phyloP scores from a whole-genome alignment of 2,797 vertebrate species.

The Sebastes diaconus region DNA sequence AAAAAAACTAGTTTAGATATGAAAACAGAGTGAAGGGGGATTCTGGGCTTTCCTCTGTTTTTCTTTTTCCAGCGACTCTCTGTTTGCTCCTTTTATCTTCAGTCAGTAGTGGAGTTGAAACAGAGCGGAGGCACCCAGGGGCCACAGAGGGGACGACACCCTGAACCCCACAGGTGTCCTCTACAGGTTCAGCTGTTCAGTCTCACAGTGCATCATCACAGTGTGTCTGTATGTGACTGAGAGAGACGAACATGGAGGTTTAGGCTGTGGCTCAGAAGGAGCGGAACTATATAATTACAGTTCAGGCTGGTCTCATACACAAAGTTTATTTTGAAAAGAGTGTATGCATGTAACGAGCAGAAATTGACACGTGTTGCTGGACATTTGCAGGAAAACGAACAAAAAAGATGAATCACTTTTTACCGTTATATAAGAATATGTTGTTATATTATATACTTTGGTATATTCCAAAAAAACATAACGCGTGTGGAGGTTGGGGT shows the following conservation, averaged over 20 bases:
- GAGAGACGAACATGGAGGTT: not conserved
- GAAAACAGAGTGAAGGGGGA: not conserved
- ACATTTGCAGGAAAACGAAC: too few relatives aligned
- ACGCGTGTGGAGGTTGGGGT: too few relatives aligned
- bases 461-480: not conserved
- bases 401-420: too few relatives aligned
- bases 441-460: not conserved
- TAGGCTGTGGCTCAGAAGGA: too few relatives aligned
- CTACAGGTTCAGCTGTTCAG: not conserved
- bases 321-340: too few relatives aligned
- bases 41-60: not conserved
- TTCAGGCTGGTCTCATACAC: too few relatives aligned
- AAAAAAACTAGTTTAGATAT: not conserved
- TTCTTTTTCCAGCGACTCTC: not conserved
- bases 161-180: slow-evolving; percentile 49
- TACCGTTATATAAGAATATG: too few relatives aligned
- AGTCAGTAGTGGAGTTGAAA: slow-evolving; percentile 50
- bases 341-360: too few relatives aligned
- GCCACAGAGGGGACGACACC: not conserved
- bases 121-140: slow-evolving; percentile 3
- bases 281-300: too few relatives aligned
- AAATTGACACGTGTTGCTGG: too few relatives aligned
- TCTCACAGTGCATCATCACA: not conserved
- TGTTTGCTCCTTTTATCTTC: slow-evolving; percentile 64
- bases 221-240: not conserved